Evolutionary conservation across 2,113 vertebrate species (phyloP).

Genomic region (Emydocephalus ijimae): DNA sequence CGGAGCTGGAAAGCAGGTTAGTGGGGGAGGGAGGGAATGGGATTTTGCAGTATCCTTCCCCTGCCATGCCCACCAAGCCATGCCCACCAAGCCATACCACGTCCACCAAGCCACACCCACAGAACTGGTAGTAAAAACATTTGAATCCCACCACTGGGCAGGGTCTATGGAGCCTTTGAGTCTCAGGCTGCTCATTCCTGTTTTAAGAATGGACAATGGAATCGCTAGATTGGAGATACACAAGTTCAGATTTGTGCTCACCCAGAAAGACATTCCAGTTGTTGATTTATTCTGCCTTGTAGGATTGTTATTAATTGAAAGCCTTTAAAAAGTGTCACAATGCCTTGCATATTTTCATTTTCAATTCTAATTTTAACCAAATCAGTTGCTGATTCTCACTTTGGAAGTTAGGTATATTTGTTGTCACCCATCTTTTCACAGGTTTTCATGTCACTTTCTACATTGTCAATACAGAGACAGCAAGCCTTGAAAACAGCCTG

Average conservation of each 20-base stretch:
- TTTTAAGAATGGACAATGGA: neutral
- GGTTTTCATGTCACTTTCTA: constrained; percentile 1
- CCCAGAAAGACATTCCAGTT: neutral
- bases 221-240: neutral
- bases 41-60: no score
- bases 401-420: accelerated
- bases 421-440: neutral
- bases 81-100: no score
- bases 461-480: constrained; percentile 4
- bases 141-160: no score
- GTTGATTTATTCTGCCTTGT: neutral
- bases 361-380: constrained; percentile 7
- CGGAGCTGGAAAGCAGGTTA: no score
- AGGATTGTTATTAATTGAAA: neutral
- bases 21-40: no score
- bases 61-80: no score
- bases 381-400: constrained; percentile 18
- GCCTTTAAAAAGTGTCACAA: neutral
- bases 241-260: neutral
- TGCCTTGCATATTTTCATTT: neutral
- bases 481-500: constrained; percentile 8
- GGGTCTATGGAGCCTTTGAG: neutral
- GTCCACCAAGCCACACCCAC: no score
- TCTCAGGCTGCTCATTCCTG: neutral
- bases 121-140: no score